Percentiles rank a stretch among this genome's conserved stretches.
phyloP scores from a whole-genome alignment of 2,113 vertebrate species.

The Oxyura jamaicensis region DNA sequence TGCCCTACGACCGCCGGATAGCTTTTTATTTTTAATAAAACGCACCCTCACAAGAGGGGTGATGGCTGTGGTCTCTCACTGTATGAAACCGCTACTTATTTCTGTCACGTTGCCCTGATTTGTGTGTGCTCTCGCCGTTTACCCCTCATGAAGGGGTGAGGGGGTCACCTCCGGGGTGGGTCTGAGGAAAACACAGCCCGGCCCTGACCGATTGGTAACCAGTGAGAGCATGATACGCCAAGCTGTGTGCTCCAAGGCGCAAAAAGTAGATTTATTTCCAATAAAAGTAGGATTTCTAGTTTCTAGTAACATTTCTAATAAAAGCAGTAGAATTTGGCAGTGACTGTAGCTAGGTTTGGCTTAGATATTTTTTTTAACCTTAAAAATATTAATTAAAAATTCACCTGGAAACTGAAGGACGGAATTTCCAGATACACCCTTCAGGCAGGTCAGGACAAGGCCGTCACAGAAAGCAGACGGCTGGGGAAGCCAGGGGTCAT shows the following conservation, averaged over 20 bases:
- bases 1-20: too few species aligned
- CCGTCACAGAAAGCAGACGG: background rate
- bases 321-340: background rate
- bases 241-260: background rate
- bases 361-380: background rate
- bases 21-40: too few species aligned
- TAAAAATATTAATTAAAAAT: background rate
- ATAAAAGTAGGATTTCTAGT: background rate
- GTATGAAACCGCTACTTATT: background rate
- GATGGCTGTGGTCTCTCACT: background rate
- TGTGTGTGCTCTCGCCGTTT: background rate
- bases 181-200: background rate
- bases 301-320: background rate
- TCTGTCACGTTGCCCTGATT: background rate
- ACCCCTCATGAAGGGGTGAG: accelerated
- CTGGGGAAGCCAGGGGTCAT: background rate
- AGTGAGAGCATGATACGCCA: background rate
- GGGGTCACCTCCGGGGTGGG: background rate
- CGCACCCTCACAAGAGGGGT: background rate
- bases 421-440: background rate
- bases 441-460: background rate
- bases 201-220: background rate
- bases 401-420: background rate
- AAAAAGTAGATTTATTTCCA: background rate
- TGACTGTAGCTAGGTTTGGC: background rate